Evolutionary conservation across 2,113 vertebrate genomes (phyloP).

Genomic region (Hypocryptadius cinnamomeus): DNA sequence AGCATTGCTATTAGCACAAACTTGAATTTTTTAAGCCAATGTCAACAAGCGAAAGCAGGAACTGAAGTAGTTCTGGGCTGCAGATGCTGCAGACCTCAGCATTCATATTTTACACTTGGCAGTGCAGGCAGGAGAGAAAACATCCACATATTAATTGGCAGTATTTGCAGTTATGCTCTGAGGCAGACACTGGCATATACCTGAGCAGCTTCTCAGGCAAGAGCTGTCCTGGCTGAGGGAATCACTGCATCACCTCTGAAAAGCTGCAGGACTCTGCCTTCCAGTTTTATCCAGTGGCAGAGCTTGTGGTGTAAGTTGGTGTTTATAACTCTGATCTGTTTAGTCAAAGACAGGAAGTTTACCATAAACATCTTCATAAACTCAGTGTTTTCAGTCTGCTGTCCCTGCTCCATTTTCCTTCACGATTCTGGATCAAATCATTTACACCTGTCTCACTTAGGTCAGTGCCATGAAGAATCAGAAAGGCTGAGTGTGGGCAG

Average conservation of each 20-base stretch:
- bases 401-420: background rate
- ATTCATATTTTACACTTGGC: background rate
- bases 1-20: background rate
- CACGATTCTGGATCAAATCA: background rate
- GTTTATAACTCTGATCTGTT: background rate
- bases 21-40: background rate
- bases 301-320: background rate
- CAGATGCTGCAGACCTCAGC: background rate
- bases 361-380: background rate
- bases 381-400: background rate
- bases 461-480: background rate
- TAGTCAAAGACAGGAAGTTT: background rate
- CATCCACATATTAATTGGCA: background rate
- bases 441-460: background rate
- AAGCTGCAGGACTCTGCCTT: background rate
- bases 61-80: background rate
- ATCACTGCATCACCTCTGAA: background rate
- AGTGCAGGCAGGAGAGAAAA: background rate
- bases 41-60: background rate
- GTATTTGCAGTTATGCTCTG: background rate
- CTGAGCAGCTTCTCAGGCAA: background rate
- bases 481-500: background rate
- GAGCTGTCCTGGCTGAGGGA: background rate
- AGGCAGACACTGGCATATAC: background rate
- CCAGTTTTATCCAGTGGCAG: background rate